Evolutionary conservation across 2,888 invertebrate species (phyloP).

Genomic region (Carterocephalus palaemon): DNA sequence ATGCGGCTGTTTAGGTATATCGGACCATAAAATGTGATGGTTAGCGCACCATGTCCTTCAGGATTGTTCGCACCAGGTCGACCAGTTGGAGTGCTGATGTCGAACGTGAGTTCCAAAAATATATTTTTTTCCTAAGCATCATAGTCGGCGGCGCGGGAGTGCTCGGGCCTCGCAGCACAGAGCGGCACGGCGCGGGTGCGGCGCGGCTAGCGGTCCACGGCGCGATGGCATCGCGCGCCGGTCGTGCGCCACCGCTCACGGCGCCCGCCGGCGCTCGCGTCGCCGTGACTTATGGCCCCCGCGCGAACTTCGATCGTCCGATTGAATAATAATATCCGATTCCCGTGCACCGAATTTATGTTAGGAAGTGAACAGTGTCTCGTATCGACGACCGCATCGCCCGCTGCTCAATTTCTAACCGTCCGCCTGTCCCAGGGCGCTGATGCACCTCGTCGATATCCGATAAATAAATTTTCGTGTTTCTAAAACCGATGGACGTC

Average conservation of each 20-base stretch:
- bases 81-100: not conserved
- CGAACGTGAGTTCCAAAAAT: constrained; percentile 8
- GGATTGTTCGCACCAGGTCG: no score
- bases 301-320: constrained; percentile 75
- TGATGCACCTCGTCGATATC: constrained; percentile 54
- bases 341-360: constrained; percentile 77
- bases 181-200: constrained; percentile 29
- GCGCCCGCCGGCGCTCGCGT: constrained; percentile 75
- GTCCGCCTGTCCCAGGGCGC: constrained; percentile 55
- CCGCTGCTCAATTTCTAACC: constrained; percentile 57
- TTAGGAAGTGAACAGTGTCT: constrained; percentile 74
- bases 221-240: constrained; percentile 20
- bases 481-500: constrained; percentile 50
- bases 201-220: constrained; percentile 54
- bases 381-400: constrained; percentile 65
- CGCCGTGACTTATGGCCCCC: constrained; percentile 76
- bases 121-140: constrained; percentile 19
- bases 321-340: constrained; percentile 79
- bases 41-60: no score
- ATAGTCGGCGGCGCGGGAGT: constrained; percentile 12
- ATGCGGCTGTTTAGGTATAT: no score
- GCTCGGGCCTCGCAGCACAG: constrained; percentile 13
- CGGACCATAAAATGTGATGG: no score
- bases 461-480: constrained; percentile 64
- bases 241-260: constrained; percentile 70